Evolutionary conservation across 2,888 invertebrate species (phyloP), one percentile per base, ranked within the genome.

Genomic region (Rhabditoides inermis): DNA sequence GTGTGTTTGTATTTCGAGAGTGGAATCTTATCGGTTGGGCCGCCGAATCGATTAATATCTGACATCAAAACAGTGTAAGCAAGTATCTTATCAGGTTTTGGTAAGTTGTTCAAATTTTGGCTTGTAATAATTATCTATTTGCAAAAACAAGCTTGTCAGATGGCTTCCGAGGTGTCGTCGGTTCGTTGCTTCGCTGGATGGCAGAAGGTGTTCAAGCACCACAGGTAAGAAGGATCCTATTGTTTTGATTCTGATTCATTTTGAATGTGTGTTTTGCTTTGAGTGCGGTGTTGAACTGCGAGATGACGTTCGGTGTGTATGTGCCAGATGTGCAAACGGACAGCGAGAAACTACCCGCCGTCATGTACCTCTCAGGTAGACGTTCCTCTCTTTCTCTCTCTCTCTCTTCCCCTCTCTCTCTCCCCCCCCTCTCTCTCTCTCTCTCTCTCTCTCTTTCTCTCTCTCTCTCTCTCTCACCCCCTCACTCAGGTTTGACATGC

Each of bases 221-320:
- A 84, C 56, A 90, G 84, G 84, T 84, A 77, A 53, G 51, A 36
- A 23, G 23, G 7, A 40, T 30, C 28, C 20, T 30, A 2, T 44
- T 52, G 39, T 10, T 36, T 45, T 3, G 28, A 25, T 25, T 45
- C 52, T 56, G 22, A 22, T 28, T 46, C 18, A 18, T 7, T 51
- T 39, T 7, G 3, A 39, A 30, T 18, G 15, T 26, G 51, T 53
- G 25, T 22, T 12, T 1, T 4, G 2, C 2, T 53, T 72, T 49
- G 55, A 85, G 90, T 51, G 77, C 81, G 26, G 84, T 85, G 67
- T 77, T 91, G 55, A 84, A 86, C 75, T 94, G 92, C 78, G 83
- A 84, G 61, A 94, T 92, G 89, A 90, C 87, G 74, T 91, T 95
- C 79, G 88, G 88, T 0, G 82, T 92, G 35, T 98, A 85, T 76